phyloP scores from a whole-genome alignment of 1,140 invertebrate genomes.

The Drosophila kanapiae region DNA sequence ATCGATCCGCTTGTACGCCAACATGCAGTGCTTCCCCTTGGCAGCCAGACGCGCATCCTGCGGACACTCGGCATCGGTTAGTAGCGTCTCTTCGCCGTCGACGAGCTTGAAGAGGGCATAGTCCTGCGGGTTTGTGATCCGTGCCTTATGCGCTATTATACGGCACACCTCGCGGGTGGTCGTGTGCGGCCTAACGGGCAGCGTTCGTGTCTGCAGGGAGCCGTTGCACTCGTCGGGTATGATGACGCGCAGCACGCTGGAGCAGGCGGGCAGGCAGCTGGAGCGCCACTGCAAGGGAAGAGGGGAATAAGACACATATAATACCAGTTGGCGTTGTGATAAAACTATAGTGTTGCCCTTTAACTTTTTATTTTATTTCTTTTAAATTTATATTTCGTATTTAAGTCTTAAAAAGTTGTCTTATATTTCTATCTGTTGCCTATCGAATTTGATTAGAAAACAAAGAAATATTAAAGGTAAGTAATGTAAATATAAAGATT shows the following conservation, averaged over 20 bases:
- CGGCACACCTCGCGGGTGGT: constrained; percentile 96
- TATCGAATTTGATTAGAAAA: too few relatives aligned
- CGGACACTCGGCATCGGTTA: constrained; percentile 95
- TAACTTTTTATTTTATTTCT: too few relatives aligned
- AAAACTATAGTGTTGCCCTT: too few relatives aligned
- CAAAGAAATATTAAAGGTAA: too few relatives aligned
- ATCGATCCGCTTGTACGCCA: constrained; percentile 97
- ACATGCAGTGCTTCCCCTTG: constrained; percentile 92
- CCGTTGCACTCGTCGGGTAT: constrained; percentile 97
- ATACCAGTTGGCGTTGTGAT: too few relatives aligned
- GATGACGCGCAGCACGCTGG: constrained; percentile 94
- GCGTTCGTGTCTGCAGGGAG: constrained; percentile 94
- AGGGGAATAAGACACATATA: too few relatives aligned
- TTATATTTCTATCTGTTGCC: too few relatives aligned
- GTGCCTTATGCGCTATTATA: constrained; percentile 96
- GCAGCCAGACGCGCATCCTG: constrained; percentile 92
- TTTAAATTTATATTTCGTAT: too few relatives aligned
- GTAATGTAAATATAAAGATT: too few relatives aligned
- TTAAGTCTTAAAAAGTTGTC: too few relatives aligned
- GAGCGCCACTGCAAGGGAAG: constrained; percentile 85
- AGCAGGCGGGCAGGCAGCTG: constrained; percentile 81
- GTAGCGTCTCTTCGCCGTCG: constrained; percentile 95
- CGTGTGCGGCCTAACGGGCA: constrained; percentile 96
- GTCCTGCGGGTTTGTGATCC: constrained; percentile 98
- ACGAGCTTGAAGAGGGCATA: constrained; percentile 97